phyloP scores from a whole-genome alignment of 2,888 invertebrate genomes.

The Ditula angustiorana region DNA sequence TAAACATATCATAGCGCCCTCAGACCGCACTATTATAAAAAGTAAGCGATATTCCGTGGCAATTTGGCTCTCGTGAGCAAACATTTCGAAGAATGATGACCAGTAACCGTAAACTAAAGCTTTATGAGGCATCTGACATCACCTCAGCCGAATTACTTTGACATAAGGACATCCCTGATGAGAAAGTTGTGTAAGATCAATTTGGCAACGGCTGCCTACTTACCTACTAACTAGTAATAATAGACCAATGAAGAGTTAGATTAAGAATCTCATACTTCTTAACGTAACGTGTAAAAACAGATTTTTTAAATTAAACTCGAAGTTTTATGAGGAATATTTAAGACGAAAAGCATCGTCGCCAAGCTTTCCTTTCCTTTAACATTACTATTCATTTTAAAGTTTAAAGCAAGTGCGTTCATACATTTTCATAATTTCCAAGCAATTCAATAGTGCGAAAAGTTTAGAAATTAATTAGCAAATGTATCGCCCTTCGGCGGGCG shows the following conservation, averaged over 20 bases:
- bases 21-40: not conserved
- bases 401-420: not conserved
- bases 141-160: constrained; percentile 21
- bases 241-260: not conserved
- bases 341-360: too few relatives aligned
- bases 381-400: not conserved
- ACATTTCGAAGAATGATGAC: constrained; percentile 27
- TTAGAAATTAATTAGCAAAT: constrained; percentile 14
- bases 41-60: constrained; percentile 17
- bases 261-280: not conserved
- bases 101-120: constrained; percentile 29
- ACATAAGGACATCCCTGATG: not conserved
- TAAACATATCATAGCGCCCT: constrained; percentile 12
- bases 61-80: constrained; percentile 20
- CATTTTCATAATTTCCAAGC: not conserved
- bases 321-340: too few relatives aligned
- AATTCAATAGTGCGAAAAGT: not conserved
- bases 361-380: not conserved
- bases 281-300: too few relatives aligned
- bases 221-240: too few relatives aligned
- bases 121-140: constrained; percentile 29
- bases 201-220: constrained; percentile 20
- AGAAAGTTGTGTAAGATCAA: constrained; percentile 11
- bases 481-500: constrained; percentile 4
- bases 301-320: too few relatives aligned